phyloP scores from a whole-genome alignment of 1,140 invertebrate species.

The Platyscapa corneri region DNA sequence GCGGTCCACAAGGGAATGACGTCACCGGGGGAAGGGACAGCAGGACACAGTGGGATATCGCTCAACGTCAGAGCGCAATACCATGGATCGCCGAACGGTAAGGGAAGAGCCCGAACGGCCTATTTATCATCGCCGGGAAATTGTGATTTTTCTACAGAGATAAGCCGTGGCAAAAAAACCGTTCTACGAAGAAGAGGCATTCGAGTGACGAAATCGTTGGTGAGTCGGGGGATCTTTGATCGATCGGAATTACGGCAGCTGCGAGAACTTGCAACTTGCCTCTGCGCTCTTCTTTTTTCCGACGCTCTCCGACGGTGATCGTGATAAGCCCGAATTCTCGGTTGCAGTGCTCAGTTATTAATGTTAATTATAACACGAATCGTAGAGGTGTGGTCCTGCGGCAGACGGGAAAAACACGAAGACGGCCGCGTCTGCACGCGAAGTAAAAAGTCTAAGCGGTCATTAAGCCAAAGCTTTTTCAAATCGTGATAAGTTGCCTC shows the following conservation, averaged over 20 bases:
- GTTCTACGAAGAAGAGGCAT: too few species aligned
- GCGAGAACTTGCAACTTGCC: background rate
- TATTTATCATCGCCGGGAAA: constrained; percentile 39
- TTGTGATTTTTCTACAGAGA: background rate
- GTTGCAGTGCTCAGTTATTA: background rate
- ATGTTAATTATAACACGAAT: constrained; percentile 26
- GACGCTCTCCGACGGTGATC: background rate
- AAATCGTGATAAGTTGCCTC: constrained; percentile 30
- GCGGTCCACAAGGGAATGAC: background rate
- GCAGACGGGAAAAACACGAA: background rate
- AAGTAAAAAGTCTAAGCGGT: background rate
- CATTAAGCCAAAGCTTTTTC: constrained; percentile 7
- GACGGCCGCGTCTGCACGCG: background rate
- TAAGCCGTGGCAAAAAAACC: background rate
- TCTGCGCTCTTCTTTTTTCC: background rate
- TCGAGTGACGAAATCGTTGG: constrained; percentile 6
- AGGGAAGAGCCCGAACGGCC: background rate
- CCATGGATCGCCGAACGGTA: background rate
- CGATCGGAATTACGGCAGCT: constrained; percentile 3
- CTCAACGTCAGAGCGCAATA: constrained; percentile 8
- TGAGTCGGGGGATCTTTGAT: background rate
- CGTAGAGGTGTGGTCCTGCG: background rate
- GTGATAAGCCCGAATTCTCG: background rate
- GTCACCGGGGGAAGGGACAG: background rate
- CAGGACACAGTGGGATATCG: constrained; percentile 5